Evolutionary conservation across 1,140 invertebrate genomes (phyloP).

Genomic region (Paralvinella palmiformis): DNA sequence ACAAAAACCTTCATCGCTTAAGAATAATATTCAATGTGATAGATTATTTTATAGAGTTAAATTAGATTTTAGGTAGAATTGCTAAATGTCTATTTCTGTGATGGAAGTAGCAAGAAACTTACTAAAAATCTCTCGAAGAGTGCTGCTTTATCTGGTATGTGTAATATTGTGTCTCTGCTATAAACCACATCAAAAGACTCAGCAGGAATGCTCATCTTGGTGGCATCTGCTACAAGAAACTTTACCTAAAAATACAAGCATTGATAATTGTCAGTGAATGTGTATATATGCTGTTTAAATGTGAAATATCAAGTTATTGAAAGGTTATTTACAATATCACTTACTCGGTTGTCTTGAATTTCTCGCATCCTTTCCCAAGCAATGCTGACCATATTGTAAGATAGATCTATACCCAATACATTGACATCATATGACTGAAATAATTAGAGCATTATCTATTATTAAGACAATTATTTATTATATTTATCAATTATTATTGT

Average conservation of each 20-base stretch:
- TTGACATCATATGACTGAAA: constrained; percentile 53
- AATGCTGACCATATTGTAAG: constrained; percentile 59
- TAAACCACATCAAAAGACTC: constrained; percentile 58
- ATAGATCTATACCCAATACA: constrained; percentile 58
- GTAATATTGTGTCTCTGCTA: constrained; percentile 60
- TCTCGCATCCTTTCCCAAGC: constrained; percentile 51
- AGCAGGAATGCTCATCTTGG: constrained; percentile 51
- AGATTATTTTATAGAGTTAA: too few species aligned
- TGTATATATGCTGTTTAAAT: too few species aligned
- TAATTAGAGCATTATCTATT: too few species aligned
- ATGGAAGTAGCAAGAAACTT: constrained; percentile 37
- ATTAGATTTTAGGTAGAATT: too few species aligned
- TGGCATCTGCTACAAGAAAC: constrained; percentile 53
- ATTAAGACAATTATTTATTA: too few species aligned
- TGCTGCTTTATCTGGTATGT: constrained; percentile 56
- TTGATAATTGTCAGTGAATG: too few species aligned
- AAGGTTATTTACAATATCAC: constrained; percentile 13
- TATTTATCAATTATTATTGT: too few species aligned
- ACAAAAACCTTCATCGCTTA: too few species aligned
- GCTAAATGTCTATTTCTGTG: too few species aligned
- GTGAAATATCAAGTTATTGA: too few species aligned
- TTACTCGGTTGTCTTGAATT: constrained; percentile 23
- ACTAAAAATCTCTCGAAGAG: constrained; percentile 57
- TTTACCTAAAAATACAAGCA: too few species aligned
- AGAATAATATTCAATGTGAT: too few species aligned